Evolutionary conservation across 2,797 vertebrate genomes (phyloP), one percentile per base, ranked within the genome.

Genomic region (Nyctibius grandis): DNA sequence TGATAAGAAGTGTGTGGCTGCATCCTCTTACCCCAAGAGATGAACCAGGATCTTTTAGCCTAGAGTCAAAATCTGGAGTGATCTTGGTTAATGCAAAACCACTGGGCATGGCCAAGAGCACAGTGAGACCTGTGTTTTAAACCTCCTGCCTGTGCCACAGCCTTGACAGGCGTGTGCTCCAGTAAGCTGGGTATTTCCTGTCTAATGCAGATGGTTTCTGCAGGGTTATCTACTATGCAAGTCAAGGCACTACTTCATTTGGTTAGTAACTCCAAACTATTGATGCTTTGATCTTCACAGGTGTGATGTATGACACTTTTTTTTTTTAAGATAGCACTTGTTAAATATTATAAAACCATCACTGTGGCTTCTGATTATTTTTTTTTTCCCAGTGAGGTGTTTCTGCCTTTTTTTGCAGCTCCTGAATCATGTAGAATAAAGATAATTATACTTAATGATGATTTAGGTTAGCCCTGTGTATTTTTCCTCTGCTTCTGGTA

Each of bases 401-500:
- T 81, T 48, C 45, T 76, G 31, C 26, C 18, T 47, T 82, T 83
- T 60, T 64, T 38, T 38, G 6, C 9, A 25, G 59, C 12, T 60
- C 40, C 29, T 69, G 51, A 78, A 65, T 80, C 67, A 79, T 19
- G 12, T 50, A 67, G 26, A 36, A 42, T 14, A 65, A 67, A 50
- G 29, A 50, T 82, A 60, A 72, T 65, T 26, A 38, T 53, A 36
- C 4, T 40, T 56, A 84, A 45, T 7, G 25, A 40, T 63, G 29
- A 33, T 72, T 94, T 96, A 88, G 51, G 81, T 75, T 50, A 80
- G 40, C 22, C 36, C 29, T 91, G 48, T 64, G 17, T 88, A 33
- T 86, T 88, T 97, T 96, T 84, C 45, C 68, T 95, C 59, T 92
- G 6, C 45, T 94, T 96, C 10, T 81, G 11, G 11, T 95, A 80